phyloP scores from a whole-genome alignment of 2,113 vertebrate species.

The Sapajus apella region DNA sequence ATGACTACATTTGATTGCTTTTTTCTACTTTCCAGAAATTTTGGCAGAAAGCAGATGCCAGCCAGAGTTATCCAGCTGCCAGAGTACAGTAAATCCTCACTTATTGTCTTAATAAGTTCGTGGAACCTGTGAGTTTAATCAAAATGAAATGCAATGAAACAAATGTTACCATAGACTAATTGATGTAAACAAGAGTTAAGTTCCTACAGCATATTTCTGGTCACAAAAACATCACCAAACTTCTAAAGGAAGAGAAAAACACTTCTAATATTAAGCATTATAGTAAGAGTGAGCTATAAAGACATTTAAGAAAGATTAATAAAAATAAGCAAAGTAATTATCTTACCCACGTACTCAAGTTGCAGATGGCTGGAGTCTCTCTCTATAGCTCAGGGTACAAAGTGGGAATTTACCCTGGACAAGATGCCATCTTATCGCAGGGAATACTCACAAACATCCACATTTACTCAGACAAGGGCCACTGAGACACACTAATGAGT shows the following conservation, averaged over 20 bases:
- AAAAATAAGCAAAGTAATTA: background rate
- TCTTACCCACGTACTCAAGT: background rate
- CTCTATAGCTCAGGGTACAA: background rate
- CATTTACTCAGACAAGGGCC: background rate
- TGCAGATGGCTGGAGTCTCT: background rate
- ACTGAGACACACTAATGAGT: background rate
- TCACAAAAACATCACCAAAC: background rate
- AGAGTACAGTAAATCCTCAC: background rate
- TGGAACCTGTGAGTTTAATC: background rate
- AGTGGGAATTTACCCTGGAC: background rate
- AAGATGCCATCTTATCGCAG: background rate
- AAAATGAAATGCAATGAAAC: background rate
- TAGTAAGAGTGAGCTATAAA: background rate
- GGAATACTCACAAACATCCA: background rate
- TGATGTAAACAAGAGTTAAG: background rate
- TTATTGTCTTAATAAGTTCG: background rate
- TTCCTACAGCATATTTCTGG: background rate
- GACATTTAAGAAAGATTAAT: background rate
- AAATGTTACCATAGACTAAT: background rate
- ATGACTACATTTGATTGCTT: constrained; percentile 91
- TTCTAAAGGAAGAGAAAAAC: background rate
- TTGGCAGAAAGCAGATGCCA: constrained; percentile 52
- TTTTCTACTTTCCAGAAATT: background rate
- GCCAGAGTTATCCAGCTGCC: constrained; percentile 1
- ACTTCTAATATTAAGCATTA: background rate